phyloP scores from a whole-genome alignment of 2,113 vertebrate species.

The Ctenodactylus gundi region DNA sequence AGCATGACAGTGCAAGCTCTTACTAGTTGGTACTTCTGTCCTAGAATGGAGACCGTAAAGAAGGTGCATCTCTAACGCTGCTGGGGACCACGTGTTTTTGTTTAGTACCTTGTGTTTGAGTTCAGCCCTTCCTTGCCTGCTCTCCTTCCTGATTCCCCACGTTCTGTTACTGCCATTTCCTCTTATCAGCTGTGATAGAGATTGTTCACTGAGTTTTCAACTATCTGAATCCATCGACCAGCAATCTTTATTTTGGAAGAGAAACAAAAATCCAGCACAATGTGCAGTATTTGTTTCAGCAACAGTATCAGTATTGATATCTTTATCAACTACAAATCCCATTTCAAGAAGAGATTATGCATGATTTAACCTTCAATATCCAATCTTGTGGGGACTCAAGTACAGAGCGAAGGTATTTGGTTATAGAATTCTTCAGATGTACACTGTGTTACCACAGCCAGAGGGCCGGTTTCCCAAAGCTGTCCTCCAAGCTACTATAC shows the following conservation, averaged over 20 bases:
- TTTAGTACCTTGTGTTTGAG: slow-evolving; percentile 48
- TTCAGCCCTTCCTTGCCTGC: neutral
- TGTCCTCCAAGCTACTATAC: slow-evolving; percentile 31
- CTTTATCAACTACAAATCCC: slow-evolving; percentile 14
- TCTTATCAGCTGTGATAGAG: neutral
- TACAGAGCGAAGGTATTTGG: neutral
- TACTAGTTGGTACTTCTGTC: slow-evolving; percentile 65
- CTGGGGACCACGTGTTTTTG: slow-evolving; percentile 29
- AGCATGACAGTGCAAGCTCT: slow-evolving; percentile 69
- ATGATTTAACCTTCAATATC: slow-evolving; percentile 34
- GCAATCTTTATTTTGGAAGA: neutral
- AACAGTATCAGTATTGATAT: neutral
- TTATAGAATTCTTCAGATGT: neutral
- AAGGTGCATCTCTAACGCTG: slow-evolving; percentile 16
- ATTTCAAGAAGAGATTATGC: neutral
- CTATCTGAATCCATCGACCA: neutral
- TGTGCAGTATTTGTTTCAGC: slow-evolving; percentile 50
- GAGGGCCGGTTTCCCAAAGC: neutral
- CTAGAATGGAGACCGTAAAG: slow-evolving; percentile 55
- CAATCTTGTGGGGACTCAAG: slow-evolving; percentile 1
- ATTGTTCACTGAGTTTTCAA: slow-evolving; percentile 10
- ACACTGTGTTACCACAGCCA: neutral
- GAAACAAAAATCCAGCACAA: neutral
- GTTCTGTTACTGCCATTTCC: neutral
- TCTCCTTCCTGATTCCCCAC: neutral